Conservation (phyloP, 2,888 invertebrate genomes). For the Patella pellucida region DNA sequence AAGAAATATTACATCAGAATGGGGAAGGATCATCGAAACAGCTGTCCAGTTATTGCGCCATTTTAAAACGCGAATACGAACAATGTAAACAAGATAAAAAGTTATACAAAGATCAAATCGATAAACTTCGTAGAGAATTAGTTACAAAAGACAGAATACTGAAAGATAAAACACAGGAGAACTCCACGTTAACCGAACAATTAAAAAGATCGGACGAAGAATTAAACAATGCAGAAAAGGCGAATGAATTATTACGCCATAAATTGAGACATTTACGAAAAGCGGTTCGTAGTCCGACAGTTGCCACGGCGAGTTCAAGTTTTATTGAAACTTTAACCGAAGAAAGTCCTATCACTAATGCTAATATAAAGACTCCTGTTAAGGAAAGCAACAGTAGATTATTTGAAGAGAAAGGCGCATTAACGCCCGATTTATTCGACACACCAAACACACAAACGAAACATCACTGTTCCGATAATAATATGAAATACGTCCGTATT, state of each 20-base stretch:
- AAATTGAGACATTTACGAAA: conserved; percentile 44
- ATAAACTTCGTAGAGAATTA: conserved; percentile 46
- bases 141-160: conserved; percentile 41
- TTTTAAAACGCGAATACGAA: conserved; percentile 62
- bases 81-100: conserved; percentile 55
- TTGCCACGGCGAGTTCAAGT: conserved; percentile 40
- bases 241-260: conserved; percentile 41
- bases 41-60: conserved; percentile 56
- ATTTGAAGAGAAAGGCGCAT: not conserved
- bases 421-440: conserved; percentile 33
- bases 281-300: conserved; percentile 41
- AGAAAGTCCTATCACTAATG: conserved; percentile 41
- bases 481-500: conserved; percentile 51
- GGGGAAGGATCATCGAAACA: conserved; percentile 49
- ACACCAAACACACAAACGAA: conserved; percentile 31
- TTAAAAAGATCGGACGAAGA: conserved; percentile 55
- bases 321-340: conserved; percentile 49
- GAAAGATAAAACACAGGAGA: conserved; percentile 38
- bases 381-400: not conserved
- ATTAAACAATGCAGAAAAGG: conserved; percentile 48
- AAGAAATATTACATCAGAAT: conserved; percentile 48
- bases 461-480: conserved; percentile 38
- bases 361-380: conserved; percentile 37
- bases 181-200: conserved; percentile 43
- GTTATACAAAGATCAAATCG: conserved; percentile 48